Percentiles rank a stretch among this genome's conserved stretches.
Conservation (phyloP, 1,140 invertebrate genomes). For the Bombus huntii region DNA sequence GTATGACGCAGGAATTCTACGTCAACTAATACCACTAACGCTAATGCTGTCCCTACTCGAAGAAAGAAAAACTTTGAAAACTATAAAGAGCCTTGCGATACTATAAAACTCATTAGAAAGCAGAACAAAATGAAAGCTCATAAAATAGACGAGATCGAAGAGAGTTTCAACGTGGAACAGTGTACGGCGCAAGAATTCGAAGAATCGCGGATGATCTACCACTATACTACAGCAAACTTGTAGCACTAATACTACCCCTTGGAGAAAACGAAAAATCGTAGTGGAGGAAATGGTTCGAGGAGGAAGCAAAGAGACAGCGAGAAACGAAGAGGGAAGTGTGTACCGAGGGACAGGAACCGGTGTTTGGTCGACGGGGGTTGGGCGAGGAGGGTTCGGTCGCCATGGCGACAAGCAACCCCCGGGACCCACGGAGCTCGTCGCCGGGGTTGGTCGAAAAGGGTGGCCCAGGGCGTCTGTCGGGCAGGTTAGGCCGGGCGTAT, state of each 20-base stretch:
- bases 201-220: background rate
- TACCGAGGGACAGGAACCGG: slow-evolving; percentile 67
- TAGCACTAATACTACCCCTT: background rate
- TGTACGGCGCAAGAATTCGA: background rate
- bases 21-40: too few species aligned
- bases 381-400: slow-evolving; percentile 66
- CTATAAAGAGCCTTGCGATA: background rate
- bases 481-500: slow-evolving; percentile 66
- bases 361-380: slow-evolving; percentile 68
- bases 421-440: slow-evolving; percentile 70
- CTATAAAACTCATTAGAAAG: too few species aligned
- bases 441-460: slow-evolving; percentile 71
- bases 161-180: background rate
- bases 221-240: background rate
- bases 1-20: too few species aligned
- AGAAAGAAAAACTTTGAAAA: background rate
- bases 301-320: slow-evolving; percentile 48
- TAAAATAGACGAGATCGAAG: background rate
- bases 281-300: slow-evolving; percentile 34
- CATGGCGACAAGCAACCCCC: slow-evolving; percentile 71
- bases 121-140: too few species aligned
- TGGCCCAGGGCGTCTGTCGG: slow-evolving; percentile 68
- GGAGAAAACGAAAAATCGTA: slow-evolving; percentile 9
- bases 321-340: slow-evolving; percentile 59
- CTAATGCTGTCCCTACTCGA: too few species aligned